Evolutionary conservation across 37 sponge, comb jelly and placozoan genomes (phyloP).

Genomic region (Mnemiopsis leidyi): DNA sequence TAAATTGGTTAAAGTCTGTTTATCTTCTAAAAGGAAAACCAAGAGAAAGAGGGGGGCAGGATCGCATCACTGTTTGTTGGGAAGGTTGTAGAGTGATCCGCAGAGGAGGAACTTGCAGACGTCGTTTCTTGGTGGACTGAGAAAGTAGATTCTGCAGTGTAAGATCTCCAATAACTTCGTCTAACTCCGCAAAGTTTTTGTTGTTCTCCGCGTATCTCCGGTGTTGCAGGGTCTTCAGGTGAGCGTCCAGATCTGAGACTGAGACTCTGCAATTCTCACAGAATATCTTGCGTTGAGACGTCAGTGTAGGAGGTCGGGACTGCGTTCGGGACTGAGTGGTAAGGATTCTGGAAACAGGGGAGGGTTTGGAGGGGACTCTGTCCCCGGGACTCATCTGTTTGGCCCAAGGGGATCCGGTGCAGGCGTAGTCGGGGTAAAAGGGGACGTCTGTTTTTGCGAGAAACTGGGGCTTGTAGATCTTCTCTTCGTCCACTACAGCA

Average conservation of each 20-base stretch:
- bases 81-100: neutral
- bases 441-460: neutral
- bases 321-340: neutral
- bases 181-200: slow-evolving; percentile 43
- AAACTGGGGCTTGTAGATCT: slow-evolving; percentile 54
- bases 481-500: neutral
- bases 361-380: neutral
- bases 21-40: neutral
- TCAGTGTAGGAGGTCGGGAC: neutral
- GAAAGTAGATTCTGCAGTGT: slow-evolving; percentile 29
- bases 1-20: too few species aligned
- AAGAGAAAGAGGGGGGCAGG: neutral
- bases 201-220: slow-evolving; percentile 4
- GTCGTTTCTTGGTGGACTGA: neutral
- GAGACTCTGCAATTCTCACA: slow-evolving; percentile 59
- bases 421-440: slow-evolving; percentile 56
- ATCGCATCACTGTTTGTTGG: neutral
- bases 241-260: slow-evolving; percentile 41
- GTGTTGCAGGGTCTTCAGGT: slow-evolving; percentile 40
- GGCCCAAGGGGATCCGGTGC: slow-evolving; percentile 53
- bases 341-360: neutral
- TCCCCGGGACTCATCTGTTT: neutral
- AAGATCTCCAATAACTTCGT: slow-evolving; percentile 51
- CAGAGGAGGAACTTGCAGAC: neutral
- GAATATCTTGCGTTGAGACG: slow-evolving; percentile 23